phyloP scores from a whole-genome alignment of 1,140 invertebrate genomes.

The Bicyclus anynana region DNA sequence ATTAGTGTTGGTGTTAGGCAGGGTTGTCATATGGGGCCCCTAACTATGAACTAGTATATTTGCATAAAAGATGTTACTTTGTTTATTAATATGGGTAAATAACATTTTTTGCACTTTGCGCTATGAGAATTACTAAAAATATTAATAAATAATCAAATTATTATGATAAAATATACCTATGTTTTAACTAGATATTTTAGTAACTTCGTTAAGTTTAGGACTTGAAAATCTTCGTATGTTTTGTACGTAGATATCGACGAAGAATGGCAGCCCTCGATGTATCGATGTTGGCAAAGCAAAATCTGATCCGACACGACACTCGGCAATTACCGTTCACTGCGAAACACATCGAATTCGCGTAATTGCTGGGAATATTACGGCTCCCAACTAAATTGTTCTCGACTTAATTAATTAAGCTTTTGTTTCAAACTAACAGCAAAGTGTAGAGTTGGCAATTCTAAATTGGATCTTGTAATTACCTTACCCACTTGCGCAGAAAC shows the following conservation, averaged over 20 bases:
- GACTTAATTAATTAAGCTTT: constrained; percentile 77
- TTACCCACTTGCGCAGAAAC: constrained; percentile 70
- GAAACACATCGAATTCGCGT: constrained; percentile 73
- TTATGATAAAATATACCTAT: no score
- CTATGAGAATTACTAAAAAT: no score
- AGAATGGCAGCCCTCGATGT: neutral
- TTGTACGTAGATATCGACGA: no score
- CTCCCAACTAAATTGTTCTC: constrained; percentile 75
- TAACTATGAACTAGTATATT: neutral
- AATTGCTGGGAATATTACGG: constrained; percentile 76
- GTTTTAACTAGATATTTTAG: no score
- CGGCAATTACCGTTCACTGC: constrained; percentile 68
- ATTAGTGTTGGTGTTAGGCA: constrained; percentile 50
- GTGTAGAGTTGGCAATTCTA: constrained; percentile 76
- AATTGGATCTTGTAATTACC: constrained; percentile 77
- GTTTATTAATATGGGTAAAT: no score
- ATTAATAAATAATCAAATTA: no score
- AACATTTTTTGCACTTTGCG: no score
- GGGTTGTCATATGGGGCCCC: neutral
- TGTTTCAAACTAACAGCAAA: constrained; percentile 77
- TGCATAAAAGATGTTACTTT: no score
- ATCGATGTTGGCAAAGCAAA: constrained; percentile 45
- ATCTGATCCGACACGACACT: constrained; percentile 67
- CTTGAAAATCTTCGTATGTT: no score
- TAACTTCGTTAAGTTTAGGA: no score